Conservation (phyloP, 2,888 invertebrate genomes). For the Thysanoteuthis rhombus region DNA sequence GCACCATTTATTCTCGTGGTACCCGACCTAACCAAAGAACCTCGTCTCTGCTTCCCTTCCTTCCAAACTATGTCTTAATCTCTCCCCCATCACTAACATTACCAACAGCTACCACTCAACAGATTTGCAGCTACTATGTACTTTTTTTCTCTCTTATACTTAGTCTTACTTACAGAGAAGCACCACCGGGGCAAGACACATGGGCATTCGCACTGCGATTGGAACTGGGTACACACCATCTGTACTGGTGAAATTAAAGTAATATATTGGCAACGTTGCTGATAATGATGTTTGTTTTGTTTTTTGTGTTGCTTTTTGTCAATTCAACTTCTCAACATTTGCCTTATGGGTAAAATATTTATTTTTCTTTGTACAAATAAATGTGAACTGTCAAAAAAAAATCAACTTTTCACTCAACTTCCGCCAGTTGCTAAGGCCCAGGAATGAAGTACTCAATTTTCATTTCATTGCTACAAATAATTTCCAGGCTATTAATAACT, state of each 20-base stretch:
- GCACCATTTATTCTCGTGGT: neutral
- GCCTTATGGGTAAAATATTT: neutral
- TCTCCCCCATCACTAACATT: neutral
- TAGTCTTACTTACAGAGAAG: neutral
- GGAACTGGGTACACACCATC: neutral
- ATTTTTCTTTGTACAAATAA: neutral
- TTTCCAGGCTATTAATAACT: too few species aligned
- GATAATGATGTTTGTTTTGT: neutral
- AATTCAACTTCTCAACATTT: neutral
- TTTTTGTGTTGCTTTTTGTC: too few species aligned
- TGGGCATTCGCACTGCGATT: neutral
- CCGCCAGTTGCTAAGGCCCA: too few species aligned
- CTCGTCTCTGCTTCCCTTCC: neutral
- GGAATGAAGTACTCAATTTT: too few species aligned
- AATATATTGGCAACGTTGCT: neutral
- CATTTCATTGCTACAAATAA: too few species aligned
- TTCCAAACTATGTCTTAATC: neutral
- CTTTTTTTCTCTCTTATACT: neutral
- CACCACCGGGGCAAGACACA: neutral
- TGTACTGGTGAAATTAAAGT: too few species aligned
- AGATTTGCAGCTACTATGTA: neutral
- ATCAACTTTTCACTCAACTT: too few species aligned
- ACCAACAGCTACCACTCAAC: neutral
- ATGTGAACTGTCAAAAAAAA: neutral
- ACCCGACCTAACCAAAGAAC: neutral